Evolutionary conservation across 2,113 vertebrate species (phyloP).

Genomic region (Lepisosteus osseus): DNA sequence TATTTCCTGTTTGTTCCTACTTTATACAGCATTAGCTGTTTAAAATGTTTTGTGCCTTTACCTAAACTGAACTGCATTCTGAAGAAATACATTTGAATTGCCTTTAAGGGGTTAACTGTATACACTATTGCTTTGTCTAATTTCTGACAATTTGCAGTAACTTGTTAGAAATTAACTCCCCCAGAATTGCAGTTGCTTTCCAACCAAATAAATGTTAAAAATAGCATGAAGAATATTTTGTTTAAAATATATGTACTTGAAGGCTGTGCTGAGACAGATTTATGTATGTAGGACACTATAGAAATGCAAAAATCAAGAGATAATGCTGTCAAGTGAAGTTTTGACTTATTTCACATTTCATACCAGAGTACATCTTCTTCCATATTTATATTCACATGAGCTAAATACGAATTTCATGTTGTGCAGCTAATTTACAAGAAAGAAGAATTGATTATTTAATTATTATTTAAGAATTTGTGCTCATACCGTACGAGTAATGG

Average conservation of each 20-base stretch:
- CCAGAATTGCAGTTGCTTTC: conserved; percentile 38
- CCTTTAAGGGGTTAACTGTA: too few relatives aligned
- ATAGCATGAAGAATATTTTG: conserved; percentile 53
- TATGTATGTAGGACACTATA: conserved; percentile 67
- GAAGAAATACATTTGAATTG: too few relatives aligned
- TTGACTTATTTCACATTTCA: conserved; percentile 62
- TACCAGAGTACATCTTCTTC: conserved; percentile 37
- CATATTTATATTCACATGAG: conserved; percentile 47
- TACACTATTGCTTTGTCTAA: too few relatives aligned
- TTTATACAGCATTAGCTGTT: too few relatives aligned
- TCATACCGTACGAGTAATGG: too few relatives aligned
- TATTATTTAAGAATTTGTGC: too few relatives aligned
- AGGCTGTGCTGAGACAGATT: conserved; percentile 48
- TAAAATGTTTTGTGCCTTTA: too few relatives aligned
- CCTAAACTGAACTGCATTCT: too few relatives aligned
- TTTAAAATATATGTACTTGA: conserved; percentile 63
- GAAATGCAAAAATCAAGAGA: conserved; percentile 45
- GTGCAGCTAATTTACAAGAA: conserved; percentile 48
- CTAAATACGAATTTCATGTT: conserved; percentile 34
- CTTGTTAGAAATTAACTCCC: not conserved
- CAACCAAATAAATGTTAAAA: conserved; percentile 39
- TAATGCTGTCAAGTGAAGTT: conserved; percentile 63
- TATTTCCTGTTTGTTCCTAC: too few relatives aligned
- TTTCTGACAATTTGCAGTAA: not conserved
- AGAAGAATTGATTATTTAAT: too few relatives aligned